These are phyloP conservation scores for Epistrophe eligans DNA, from an alignment of 2,888 invertebrate species.

Conservation along the genomic window DNA sequence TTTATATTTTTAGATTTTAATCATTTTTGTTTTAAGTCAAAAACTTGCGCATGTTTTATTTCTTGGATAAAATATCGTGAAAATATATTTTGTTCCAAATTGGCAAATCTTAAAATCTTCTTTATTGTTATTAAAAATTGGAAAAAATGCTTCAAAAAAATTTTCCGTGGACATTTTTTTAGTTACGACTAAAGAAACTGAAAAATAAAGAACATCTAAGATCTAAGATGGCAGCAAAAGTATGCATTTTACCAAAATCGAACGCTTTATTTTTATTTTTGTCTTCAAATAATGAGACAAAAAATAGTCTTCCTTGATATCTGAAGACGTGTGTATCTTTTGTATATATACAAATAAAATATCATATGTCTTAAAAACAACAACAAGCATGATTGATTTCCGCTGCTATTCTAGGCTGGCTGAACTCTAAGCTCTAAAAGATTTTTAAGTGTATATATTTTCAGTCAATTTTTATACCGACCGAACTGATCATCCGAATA, in stretches of 20 bases:
- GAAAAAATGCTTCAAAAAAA: too few species aligned
- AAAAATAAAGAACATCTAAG: background rate
- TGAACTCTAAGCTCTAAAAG: background rate
- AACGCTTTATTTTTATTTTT: background rate
- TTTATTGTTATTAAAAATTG: too few species aligned
- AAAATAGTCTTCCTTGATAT: background rate
- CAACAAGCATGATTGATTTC: background rate
- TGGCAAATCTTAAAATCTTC: too few species aligned
- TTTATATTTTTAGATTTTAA: too few species aligned
- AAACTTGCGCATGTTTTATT: too few species aligned
- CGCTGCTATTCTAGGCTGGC: background rate
- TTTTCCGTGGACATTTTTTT: too few species aligned
- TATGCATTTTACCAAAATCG: background rate
- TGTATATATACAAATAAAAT: background rate
- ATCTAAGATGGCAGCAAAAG: background rate
- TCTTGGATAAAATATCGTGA: too few species aligned
- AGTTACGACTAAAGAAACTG: too few species aligned
- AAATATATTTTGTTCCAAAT: too few species aligned
- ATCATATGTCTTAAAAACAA: background rate
- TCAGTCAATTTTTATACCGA: background rate
- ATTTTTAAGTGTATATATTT: constrained; percentile 44
- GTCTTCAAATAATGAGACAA: background rate
- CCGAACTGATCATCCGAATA: constrained; percentile 19
- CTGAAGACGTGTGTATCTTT: background rate
- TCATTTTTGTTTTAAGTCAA: too few species aligned